Base-by-base conservation (phyloP, 2,797 vertebrate genomes). In the Nyctalus aviator region DNA sequence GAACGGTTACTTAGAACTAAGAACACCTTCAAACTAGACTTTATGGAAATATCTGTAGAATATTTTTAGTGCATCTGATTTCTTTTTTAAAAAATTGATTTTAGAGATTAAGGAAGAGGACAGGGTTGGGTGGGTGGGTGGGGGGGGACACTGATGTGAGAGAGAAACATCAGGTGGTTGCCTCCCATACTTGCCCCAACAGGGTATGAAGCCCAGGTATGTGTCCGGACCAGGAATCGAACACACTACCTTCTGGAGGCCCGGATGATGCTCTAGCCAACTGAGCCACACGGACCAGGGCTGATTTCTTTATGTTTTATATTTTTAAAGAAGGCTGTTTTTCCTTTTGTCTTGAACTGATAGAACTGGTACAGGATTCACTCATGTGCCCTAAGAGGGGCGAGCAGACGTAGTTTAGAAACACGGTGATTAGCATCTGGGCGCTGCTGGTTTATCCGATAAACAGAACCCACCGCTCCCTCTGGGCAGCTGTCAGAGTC, bases 381-480 rank as follows among this genome's bases (percentile, higher is more conserved):
- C 6, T 2, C 32, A 13, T 0, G 2, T 0, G 4, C 14, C 59
- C 10, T 46, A 37, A 20, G 68, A 82, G 2, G 21, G 14, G 2
- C 6, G 50, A 30, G 20, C 0, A 8, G 25, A n/a, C 84, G 55
- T 48, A 4, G n/a, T 90, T 84, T 41, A 48, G 62, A 86, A 62
- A 75, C 44, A 30, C 1, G 13, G 3, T 27, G 18, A 14, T 44
- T 17, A 37, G 0, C 18, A 8, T 57, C 46, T 17, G 18, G 27
- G 50, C 2, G 13, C 2, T 32, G 12, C 2, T 35, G 10, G 5
- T 30, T 57, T 44, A 25, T 48, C 84, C 10, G 9, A 57, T n/a
- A 23, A 15, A 25, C 3, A 25, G 9, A 20, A 37, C 32, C 5
- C 25, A 11, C 30, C 30, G 4, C 4, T 7, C 18, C n/a, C 21